A percentile compares a stretch with the other conserved stretches of the same genome.
These are phyloP conservation scores for Cheilosia urbana DNA, from an alignment of 2,888 invertebrate species.

Conservation along the genomic window DNA sequence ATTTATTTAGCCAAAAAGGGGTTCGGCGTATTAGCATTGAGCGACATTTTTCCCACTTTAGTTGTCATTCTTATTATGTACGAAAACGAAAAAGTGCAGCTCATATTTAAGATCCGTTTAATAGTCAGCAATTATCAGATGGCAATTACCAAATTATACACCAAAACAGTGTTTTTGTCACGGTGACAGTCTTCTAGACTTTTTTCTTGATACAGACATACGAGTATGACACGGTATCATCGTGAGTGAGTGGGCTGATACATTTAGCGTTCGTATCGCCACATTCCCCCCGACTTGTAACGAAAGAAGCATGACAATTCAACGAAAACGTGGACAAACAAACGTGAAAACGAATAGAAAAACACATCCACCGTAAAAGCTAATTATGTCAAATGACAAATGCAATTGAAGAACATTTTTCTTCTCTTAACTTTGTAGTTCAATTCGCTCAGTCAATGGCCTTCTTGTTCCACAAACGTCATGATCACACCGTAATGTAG, in stretches of 20 bases:
- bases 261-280: neutral
- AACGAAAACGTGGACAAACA: slow-evolving; percentile 39
- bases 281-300: slow-evolving; percentile 16
- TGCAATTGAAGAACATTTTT: slow-evolving; percentile 60
- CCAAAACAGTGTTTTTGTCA: neutral
- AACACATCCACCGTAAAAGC: slow-evolving; percentile 58
- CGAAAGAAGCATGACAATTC: slow-evolving; percentile 39
- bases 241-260: slow-evolving; percentile 22
- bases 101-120: slow-evolving; percentile 8
- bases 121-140: slow-evolving; percentile 21
- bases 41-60: too few species aligned
- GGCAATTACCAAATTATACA: slow-evolving; percentile 33
- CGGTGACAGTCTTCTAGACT: neutral
- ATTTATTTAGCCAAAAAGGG: too few species aligned
- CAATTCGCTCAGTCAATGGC: slow-evolving; percentile 67
- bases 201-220: too few species aligned
- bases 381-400: slow-evolving; percentile 70
- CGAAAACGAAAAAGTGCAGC: neutral
- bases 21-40: too few species aligned
- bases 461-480: slow-evolving; percentile 45
- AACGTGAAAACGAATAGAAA: slow-evolving; percentile 39
- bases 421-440: slow-evolving; percentile 35
- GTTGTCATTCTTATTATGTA: too few species aligned
- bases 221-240: neutral
- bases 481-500: slow-evolving; percentile 20